A percentile compares a stretch with the other conserved stretches of the same genome.
Evolutionary conservation across 2,888 invertebrate genomes (phyloP).

Genomic region (Dryobota labecula): DNA sequence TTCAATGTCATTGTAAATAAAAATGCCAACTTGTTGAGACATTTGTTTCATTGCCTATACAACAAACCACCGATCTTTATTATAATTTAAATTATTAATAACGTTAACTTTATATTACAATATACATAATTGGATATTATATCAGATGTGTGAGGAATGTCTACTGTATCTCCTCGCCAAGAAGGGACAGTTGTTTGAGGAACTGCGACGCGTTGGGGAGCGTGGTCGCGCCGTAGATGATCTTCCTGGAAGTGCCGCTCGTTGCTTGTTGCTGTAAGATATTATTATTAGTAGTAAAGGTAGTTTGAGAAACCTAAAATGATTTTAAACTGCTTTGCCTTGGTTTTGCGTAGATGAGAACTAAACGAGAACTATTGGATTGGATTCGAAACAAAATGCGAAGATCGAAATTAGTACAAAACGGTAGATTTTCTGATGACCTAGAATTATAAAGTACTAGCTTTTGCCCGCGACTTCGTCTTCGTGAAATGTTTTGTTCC

Average conservation of each 20-base stretch:
- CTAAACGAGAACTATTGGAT: neutral
- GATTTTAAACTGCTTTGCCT: neutral
- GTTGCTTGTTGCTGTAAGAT: slow-evolving; percentile 92
- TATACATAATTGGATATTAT: slow-evolving; percentile 62
- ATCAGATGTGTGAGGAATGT: slow-evolving; percentile 75
- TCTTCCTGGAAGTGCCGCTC: slow-evolving; percentile 93
- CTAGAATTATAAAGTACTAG: neutral
- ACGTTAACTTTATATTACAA: slow-evolving; percentile 67
- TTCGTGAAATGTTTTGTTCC: too few species aligned
- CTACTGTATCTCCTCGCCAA: slow-evolving; percentile 93
- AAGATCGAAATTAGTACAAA: neutral
- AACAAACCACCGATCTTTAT: slow-evolving; percentile 68
- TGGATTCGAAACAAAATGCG: neutral
- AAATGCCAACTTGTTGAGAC: slow-evolving; percentile 91
- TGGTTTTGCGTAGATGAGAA: neutral
- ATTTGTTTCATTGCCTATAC: slow-evolving; percentile 79
- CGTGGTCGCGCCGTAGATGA: slow-evolving; percentile 98
- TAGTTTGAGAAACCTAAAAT: neutral
- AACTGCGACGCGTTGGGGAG: slow-evolving; percentile 98
- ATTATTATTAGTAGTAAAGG: slow-evolving; percentile 6
- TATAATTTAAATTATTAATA: slow-evolving; percentile 69
- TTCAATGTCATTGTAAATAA: slow-evolving; percentile 91
- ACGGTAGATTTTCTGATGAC: neutral
- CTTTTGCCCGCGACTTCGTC: too few species aligned
- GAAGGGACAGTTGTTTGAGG: slow-evolving; percentile 96